Base-by-base conservation (phyloP, 2,888 invertebrate species). In the Tillus elongatus region DNA sequence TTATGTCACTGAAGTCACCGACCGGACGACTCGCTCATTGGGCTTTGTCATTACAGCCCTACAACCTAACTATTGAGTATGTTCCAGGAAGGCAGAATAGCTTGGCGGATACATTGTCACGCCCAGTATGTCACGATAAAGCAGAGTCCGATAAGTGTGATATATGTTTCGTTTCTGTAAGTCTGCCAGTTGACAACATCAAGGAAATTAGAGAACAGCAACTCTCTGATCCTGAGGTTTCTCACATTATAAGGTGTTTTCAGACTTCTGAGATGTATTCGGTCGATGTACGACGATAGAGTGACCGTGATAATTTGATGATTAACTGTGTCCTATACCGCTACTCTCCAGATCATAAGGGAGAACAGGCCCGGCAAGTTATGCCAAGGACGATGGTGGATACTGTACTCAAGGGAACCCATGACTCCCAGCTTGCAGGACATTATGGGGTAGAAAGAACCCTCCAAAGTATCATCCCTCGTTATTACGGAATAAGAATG, bases 61-160 rank as follows among this genome's bases (percentile, higher is more conserved):
- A 54, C 39, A 52, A 65, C 15, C 40, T 67, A 3, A 44, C 52
- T 0, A 53, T 67, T 3, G 42, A 52, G 4, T 65, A 68, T 37
- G 50, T 56, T 3, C 61, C 59, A 1, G 67, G 67, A 2, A 49
- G 47, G 15, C 41, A 44, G 1, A 63, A 67, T 41, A 49, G 52
- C 1, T 44, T 64, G 1, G 66, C 65, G 0, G 67, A n/a, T n/a
- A n/a, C n/a, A n/a, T n/a, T n/a, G n/a, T n/a, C n/a, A n/a, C n/a
- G n/a, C n/a, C n/a, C n/a, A 68, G 53, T 1, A 40, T 67, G 3
- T 60, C 58, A 1, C 37, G 64, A 30, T 4, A 12, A 34, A 8
- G 24, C 15, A 10, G 16, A 26, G 15, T 15, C 3, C 3, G 11
- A 11, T 1, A 3, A n/a, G n/a, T n/a, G n/a, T n/a, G n/a, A n/a